Conservation (phyloP, 2,888 invertebrate species). For the Miltochrista miniata region DNA sequence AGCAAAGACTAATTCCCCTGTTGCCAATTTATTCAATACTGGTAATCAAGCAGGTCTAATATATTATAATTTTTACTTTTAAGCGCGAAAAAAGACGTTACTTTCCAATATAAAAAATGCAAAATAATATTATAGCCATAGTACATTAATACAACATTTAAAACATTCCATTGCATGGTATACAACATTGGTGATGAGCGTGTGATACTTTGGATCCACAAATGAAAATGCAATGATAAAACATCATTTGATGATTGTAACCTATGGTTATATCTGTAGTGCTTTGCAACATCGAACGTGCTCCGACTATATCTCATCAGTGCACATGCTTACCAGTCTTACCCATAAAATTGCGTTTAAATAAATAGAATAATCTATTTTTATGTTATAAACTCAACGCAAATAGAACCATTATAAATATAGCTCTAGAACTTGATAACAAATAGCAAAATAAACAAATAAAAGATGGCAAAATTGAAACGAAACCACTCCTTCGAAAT, state of each 20-base stretch:
- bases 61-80: not conserved
- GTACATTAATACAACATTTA: slow-evolving; percentile 22
- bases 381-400: no score
- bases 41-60: not conserved
- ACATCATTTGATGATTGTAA: slow-evolving; percentile 17
- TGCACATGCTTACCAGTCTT: slow-evolving; percentile 21
- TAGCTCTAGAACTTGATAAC: not conserved
- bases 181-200: slow-evolving; percentile 24
- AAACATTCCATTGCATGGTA: slow-evolving; percentile 29
- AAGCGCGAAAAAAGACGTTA: slow-evolving; percentile 24
- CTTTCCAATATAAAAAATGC: slow-evolving; percentile 29
- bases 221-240: slow-evolving; percentile 20
- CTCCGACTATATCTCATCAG: slow-evolving; percentile 9
- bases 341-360: no score
- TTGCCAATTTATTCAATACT: slow-evolving; percentile 6
- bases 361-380: no score
- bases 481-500: slow-evolving; percentile 26
- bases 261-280: slow-evolving; percentile 19
- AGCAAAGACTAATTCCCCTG: slow-evolving; percentile 30
- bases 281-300: slow-evolving; percentile 38
- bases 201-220: slow-evolving; percentile 21
- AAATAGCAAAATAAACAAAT: slow-evolving; percentile 13
- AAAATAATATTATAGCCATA: slow-evolving; percentile 24
- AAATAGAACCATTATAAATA: no score
- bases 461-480: slow-evolving; percentile 12